Evolutionary conservation across 2,113 vertebrate genomes (phyloP).

Genomic region (Stigmatopora nigra): DNA sequence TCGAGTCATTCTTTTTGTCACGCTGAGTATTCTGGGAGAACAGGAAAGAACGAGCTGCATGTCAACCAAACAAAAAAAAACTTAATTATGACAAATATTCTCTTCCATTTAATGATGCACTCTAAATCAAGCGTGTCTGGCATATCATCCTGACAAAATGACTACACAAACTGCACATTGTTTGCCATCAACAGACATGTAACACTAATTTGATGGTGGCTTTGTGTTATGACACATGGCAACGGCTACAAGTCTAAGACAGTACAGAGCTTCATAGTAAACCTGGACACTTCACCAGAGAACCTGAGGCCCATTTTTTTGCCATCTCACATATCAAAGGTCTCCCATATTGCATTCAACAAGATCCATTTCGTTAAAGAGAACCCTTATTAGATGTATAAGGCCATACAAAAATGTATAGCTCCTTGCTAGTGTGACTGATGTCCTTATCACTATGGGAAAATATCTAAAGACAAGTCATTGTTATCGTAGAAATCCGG

Average conservation of each 20-base stretch:
- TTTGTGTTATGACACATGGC: neutral
- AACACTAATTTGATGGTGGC: conserved; percentile 1
- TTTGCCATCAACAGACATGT: conserved; percentile 1
- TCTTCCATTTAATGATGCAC: conserved; percentile 29
- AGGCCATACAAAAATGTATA: conserved; percentile 21
- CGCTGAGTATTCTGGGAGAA: conserved; percentile 17
- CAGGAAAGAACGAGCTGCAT: conserved; percentile 33
- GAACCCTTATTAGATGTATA: conserved; percentile 48
- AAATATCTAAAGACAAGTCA: conserved; percentile 39
- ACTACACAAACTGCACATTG: conserved; percentile 6
- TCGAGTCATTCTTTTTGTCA: neutral
- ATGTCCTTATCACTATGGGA: conserved; percentile 54
- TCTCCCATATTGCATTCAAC: conserved; percentile 54
- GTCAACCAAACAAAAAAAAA: conserved; percentile 12
- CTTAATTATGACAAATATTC: conserved; percentile 31
- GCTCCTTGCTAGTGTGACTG: conserved; percentile 11
- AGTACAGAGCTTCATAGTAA: conserved; percentile 45
- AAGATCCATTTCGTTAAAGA: conserved; percentile 67
- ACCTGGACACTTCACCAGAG: conserved; percentile 39
- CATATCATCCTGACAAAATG: conserved; percentile 5
- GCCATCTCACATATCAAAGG: conserved; percentile 71
- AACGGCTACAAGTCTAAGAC: conserved; percentile 11
- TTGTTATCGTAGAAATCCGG: conserved; percentile 24
- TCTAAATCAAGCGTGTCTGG: conserved; percentile 3
- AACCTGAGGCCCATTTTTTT: conserved; percentile 58